Conservation (phyloP, 2,797 vertebrate genomes). For the Glyptemys insculpta region DNA sequence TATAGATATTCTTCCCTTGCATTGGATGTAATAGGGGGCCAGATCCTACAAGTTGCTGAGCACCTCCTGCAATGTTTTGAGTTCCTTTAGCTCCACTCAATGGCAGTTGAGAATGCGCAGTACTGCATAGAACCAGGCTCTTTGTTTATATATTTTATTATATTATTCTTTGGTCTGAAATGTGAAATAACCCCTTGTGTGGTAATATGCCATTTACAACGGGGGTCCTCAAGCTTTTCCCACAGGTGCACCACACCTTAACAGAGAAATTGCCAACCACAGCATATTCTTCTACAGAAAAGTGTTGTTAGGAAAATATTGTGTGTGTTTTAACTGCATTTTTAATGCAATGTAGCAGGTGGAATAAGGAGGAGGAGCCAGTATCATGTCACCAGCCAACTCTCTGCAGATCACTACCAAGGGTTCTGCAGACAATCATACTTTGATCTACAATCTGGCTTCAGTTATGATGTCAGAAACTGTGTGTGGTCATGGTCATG, state of each 20-base stretch:
- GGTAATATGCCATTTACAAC: background rate
- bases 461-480: background rate
- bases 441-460: background rate
- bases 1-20: background rate
- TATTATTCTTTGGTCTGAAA: background rate
- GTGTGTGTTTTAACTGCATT: background rate
- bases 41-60: background rate
- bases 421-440: background rate
- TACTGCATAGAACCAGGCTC: background rate
- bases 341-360: slow-evolving; percentile 8
- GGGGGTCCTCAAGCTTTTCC: background rate
- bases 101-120: background rate
- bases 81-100: background rate
- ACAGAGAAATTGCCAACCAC: background rate
- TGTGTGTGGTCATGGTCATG: background rate
- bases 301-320: slow-evolving; percentile 6
- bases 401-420: background rate
- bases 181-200: background rate
- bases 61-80: background rate
- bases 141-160: background rate
- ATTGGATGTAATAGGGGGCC: accelerated
- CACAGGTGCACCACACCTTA: background rate
- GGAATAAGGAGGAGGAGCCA: background rate
- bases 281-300: background rate
- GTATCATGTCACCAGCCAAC: background rate